Conservation (phyloP, 1,140 invertebrate genomes). For the Zaprionus camerounensis region DNA sequence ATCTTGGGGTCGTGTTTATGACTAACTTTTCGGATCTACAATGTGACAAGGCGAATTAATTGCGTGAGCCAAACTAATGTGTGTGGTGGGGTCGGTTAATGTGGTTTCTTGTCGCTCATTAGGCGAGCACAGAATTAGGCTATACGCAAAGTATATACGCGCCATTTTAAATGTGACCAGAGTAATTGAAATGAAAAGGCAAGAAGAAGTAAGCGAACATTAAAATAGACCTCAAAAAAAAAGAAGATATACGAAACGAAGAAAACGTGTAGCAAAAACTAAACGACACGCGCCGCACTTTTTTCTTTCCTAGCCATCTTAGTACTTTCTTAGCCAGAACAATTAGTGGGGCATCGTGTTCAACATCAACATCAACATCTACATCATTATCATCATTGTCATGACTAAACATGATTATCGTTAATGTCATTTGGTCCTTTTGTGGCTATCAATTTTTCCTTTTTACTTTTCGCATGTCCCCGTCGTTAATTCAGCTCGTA, state of each 20-base stretch:
- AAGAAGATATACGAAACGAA: not conserved
- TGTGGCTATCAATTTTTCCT: constrained; percentile 29
- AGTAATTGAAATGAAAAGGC: constrained; percentile 28
- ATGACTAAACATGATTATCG: constrained; percentile 8
- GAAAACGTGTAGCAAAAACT: constrained; percentile 12
- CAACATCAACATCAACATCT: constrained; percentile 11
- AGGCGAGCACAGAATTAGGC: constrained; percentile 54
- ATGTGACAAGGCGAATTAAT: constrained; percentile 60
- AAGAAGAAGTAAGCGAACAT: not conserved
- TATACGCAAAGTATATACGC: not conserved
- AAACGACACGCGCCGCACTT: constrained; percentile 25
- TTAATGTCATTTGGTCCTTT: constrained; percentile 25
- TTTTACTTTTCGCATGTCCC: constrained; percentile 5
- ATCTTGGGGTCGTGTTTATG: not conserved
- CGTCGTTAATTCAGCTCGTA: constrained; percentile 1
- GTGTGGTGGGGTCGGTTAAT: constrained; percentile 43
- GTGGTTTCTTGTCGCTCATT: constrained; percentile 64
- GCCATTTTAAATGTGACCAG: constrained; percentile 31
- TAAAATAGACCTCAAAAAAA: constrained; percentile 1
- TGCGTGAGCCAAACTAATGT: constrained; percentile 70
- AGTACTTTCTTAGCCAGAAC: constrained; percentile 19
- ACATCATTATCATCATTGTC: not conserved
- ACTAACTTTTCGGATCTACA: constrained; percentile 1
- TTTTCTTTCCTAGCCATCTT: not conserved
- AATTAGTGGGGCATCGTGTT: constrained; percentile 34